These are phyloP conservation scores for Lasioglossum morio DNA, from an alignment of 2,888 invertebrate species.

Conservation along the genomic window DNA sequence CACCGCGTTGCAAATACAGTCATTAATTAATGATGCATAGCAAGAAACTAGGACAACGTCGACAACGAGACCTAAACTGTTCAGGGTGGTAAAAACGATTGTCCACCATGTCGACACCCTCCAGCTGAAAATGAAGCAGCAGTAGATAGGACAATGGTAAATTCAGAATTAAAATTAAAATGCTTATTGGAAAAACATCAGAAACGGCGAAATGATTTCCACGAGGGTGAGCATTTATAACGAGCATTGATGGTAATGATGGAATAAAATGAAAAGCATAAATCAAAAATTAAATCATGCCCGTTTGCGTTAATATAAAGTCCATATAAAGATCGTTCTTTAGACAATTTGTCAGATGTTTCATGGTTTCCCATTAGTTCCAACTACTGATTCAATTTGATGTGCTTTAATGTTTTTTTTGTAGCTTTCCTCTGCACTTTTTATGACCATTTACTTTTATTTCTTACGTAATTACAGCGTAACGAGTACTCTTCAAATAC, in stretches of 20 bases:
- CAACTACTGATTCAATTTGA: not conserved
- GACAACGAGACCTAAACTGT: conserved; percentile 7
- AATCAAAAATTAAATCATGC: not conserved
- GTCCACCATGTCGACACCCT: conserved; percentile 29
- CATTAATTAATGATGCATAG: conserved; percentile 55
- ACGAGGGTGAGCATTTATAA: too few relatives aligned
- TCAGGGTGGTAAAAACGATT: not conserved
- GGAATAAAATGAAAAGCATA: too few relatives aligned
- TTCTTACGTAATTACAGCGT: not conserved
- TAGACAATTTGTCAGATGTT: not conserved
- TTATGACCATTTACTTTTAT: not conserved
- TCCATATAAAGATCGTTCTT: not conserved
- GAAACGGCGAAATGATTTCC: not conserved
- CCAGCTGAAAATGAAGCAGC: conserved; percentile 17
- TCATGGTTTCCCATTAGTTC: not conserved
- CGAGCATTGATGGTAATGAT: too few relatives aligned
- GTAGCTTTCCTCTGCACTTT: not conserved
- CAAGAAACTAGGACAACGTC: conserved; percentile 50
- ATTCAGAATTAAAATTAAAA: not conserved
- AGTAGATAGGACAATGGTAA: not conserved
- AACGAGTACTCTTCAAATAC: not conserved
- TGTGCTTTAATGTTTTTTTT: not conserved
- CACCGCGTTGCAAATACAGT: conserved; percentile 35
- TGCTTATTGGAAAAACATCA: not conserved
- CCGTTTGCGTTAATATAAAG: not conserved